Percentiles rank a stretch among this genome's conserved stretches.
These are phyloP conservation scores for Hassar affinis DNA, from an alignment of 2,113 vertebrate species.

Conservation along the genomic window DNA sequence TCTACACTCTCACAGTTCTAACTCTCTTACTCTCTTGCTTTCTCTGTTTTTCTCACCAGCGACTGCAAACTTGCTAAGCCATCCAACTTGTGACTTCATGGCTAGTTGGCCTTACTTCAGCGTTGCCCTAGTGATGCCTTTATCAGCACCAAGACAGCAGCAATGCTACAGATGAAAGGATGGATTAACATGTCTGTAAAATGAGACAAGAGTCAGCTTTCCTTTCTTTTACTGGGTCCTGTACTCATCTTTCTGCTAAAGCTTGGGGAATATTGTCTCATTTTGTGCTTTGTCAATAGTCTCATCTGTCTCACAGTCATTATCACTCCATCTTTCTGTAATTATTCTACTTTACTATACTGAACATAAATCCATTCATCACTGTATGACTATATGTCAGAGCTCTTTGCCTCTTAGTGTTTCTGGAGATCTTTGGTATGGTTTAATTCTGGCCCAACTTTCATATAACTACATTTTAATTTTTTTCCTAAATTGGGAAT, in stretches of 20 bases:
- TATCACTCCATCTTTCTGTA: neutral
- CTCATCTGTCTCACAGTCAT: neutral
- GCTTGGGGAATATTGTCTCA: neutral
- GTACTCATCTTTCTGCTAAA: neutral
- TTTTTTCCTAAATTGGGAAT: neutral
- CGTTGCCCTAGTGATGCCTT: conserved; percentile 45
- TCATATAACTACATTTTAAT: neutral
- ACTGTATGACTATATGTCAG: neutral
- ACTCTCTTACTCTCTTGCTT: neutral
- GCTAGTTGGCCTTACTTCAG: conserved; percentile 54
- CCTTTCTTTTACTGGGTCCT: conserved; percentile 4
- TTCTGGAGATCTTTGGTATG: neutral
- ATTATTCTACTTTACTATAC: neutral
- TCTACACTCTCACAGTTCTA: conserved; percentile 47
- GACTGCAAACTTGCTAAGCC: conserved; percentile 22
- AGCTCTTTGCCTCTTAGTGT: too few relatives aligned
- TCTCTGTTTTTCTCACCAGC: conserved; percentile 1
- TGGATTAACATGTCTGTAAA: conserved; percentile 45
- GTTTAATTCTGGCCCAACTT: neutral
- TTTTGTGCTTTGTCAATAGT: neutral
- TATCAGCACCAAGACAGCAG: conserved; percentile 49
- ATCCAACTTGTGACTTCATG: conserved; percentile 49
- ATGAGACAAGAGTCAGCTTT: conserved; percentile 50
- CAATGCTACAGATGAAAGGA: conserved; percentile 51
- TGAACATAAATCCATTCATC: neutral